Evolutionary conservation across 2,888 invertebrate species (phyloP), one percentile per base, ranked within the genome.

Genomic region (Brachylomia viminalis): DNA sequence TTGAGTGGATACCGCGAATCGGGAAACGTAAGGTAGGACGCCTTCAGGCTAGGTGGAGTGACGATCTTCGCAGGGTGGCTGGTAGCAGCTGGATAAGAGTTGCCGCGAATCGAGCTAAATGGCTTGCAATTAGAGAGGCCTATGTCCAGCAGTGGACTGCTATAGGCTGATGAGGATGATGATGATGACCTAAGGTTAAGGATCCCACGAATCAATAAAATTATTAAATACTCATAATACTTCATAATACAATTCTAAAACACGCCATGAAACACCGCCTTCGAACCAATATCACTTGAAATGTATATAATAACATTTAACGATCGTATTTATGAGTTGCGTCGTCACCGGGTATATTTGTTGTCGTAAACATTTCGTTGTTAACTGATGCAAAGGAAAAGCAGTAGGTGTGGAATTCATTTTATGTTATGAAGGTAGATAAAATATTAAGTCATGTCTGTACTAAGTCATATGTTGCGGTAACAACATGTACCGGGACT

Each of bases 281-380:
- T 30, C 71, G 68, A 54, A 85, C 87, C 88, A 90, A 90, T 89
- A 90, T 87, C 86, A 87, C 85, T 90, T 84, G 84, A 86, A 84
- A 86, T 87, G 77, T 86, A 90, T 90, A 88, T 88, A 90, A 88
- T 88, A 90, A 88, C 80, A 80, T 89, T 92, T 91, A 90, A 92
- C 83, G 90, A 83, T 33, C 62, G n/a, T 81, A 90, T 92, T 92
- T 91, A 92, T 87, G 86, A 83, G 80, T 82, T 73, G 78, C 75
- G 77, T 69, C 85, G 65, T 79, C 85, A 80, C 78, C 59, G 79
- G 70, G 68, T 87, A 86, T 79, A 85, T 87, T 86, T 85, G 83
- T 58, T 79, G 89, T 89, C 92, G 87, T 91, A 89, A 91, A 91
- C 81, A 85, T 89, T 87, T 85, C 67, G 74, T 77, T 84, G 86